phyloP scores from a whole-genome alignment of 2,888 invertebrate genomes.

The Drosophila nr. fundita region DNA sequence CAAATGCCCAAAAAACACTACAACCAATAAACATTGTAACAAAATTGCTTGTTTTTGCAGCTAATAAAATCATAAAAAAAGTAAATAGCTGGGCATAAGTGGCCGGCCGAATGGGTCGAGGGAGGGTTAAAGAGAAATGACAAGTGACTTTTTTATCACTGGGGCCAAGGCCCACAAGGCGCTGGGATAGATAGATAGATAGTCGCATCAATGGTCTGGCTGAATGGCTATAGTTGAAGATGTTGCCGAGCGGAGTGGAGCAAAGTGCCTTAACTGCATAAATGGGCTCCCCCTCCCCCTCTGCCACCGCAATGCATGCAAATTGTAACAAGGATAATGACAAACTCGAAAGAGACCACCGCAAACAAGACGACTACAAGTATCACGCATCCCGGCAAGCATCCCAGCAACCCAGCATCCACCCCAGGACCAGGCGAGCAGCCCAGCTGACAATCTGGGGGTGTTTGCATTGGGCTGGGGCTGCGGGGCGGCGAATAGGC shows the following conservation, averaged over 20 bases:
- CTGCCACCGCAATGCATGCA: slow-evolving; percentile 67
- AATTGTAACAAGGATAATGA: slow-evolving; percentile 77
- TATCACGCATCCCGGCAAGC: slow-evolving; percentile 40
- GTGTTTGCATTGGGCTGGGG: neutral
- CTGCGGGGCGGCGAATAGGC: slow-evolving; percentile 1
- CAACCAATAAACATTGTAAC: slow-evolving; percentile 80
- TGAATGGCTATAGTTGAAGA: slow-evolving; percentile 58
- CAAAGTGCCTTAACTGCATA: slow-evolving; percentile 22
- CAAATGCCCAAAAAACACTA: slow-evolving; percentile 54
- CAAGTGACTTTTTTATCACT: slow-evolving; percentile 76
- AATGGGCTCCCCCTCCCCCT: slow-evolving; percentile 38
- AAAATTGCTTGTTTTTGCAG: slow-evolving; percentile 80
- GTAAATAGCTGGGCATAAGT: slow-evolving; percentile 68
- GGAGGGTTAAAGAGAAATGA: slow-evolving; percentile 62
- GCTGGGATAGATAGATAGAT: slow-evolving; percentile 25
- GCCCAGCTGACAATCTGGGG: slow-evolving; percentile 1
- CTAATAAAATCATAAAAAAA: slow-evolving; percentile 78
- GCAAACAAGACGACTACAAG: slow-evolving; percentile 63
- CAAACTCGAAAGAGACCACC: slow-evolving; percentile 73
- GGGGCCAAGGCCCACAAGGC: slow-evolving; percentile 37
- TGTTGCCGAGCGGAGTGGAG: slow-evolving; percentile 17
- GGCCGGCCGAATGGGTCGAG: slow-evolving; percentile 36
- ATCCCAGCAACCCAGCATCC: slow-evolving; percentile 24
- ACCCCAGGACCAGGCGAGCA: slow-evolving; percentile 37
- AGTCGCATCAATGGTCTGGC: slow-evolving; percentile 58